Percentiles rank a stretch among this genome's conserved stretches.
phyloP scores from a whole-genome alignment of 2,888 invertebrate genomes.

The Sinohyriopsis cumingii region DNA sequence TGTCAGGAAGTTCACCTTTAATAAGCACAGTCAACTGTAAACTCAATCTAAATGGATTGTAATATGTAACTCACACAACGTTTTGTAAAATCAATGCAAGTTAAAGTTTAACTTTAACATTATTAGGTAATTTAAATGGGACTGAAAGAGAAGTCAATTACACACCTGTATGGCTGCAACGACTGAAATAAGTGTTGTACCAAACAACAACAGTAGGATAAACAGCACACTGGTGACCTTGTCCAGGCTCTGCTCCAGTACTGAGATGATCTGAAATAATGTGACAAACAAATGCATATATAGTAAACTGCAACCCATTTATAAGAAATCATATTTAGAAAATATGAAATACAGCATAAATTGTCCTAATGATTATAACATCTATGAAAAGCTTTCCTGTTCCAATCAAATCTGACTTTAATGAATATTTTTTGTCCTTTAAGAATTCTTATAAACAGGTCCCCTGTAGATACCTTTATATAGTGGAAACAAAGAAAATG shows the following conservation, averaged over 20 bases:
- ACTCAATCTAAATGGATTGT: too few species aligned
- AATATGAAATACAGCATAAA: not conserved
- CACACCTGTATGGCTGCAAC: slow-evolving; percentile 87
- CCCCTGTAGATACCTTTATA: too few species aligned
- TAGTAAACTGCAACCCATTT: too few species aligned
- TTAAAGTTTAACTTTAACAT: not conserved
- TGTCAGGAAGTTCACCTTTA: too few species aligned
- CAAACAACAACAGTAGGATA: slow-evolving; percentile 87
- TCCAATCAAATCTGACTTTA: too few species aligned
- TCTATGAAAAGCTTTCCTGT: too few species aligned
- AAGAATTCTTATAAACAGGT: too few species aligned
- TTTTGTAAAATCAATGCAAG: slow-evolving; percentile 1
- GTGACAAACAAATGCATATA: not conserved
- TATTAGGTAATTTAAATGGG: not conserved
- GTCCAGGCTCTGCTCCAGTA: slow-evolving; percentile 78
- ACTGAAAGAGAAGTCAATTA: slow-evolving; percentile 2
- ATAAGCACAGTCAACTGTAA: too few species aligned
- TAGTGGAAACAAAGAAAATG: too few species aligned
- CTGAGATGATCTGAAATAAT: slow-evolving; percentile 62
- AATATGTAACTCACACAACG: not conserved
- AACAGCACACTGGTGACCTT: slow-evolving; percentile 89
- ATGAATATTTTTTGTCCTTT: too few species aligned
- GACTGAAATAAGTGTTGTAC: slow-evolving; percentile 84
- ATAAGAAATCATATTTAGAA: too few species aligned
- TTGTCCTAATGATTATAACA: not conserved